Evolutionary conservation across 1,140 invertebrate species (phyloP).

Genomic region (Macrobrachium nipponense): DNA sequence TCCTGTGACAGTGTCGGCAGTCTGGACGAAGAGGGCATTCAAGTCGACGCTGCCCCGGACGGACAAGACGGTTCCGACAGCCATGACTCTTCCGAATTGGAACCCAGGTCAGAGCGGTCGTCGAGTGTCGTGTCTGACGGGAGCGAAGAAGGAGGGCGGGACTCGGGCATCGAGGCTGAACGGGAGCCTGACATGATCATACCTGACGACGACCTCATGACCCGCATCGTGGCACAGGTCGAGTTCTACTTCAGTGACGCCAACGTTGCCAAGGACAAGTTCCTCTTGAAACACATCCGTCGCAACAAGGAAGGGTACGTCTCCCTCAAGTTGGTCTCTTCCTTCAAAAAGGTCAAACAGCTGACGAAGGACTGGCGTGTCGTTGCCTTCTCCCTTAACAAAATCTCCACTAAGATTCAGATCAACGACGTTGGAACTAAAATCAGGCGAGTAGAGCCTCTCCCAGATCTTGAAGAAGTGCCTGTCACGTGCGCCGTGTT

Average conservation of each 20-base stretch:
- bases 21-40: slow-evolving; percentile 49
- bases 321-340: slow-evolving; percentile 92
- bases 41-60: slow-evolving; percentile 44
- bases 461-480: slow-evolving; percentile 91
- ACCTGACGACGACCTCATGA: slow-evolving; percentile 64
- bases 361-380: slow-evolving; percentile 93
- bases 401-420: slow-evolving; percentile 83
- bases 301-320: slow-evolving; percentile 96
- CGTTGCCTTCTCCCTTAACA: slow-evolving; percentile 83
- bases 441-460: slow-evolving; percentile 83
- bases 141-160: slow-evolving; percentile 62
- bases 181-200: slow-evolving; percentile 65
- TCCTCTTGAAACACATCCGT: slow-evolving; percentile 92
- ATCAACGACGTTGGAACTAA: slow-evolving; percentile 93
- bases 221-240: slow-evolving; percentile 81
- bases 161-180: slow-evolving; percentile 65
- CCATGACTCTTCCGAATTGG: slow-evolving; percentile 29
- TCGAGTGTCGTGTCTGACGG: slow-evolving; percentile 59
- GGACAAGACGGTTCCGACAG: slow-evolving; percentile 3
- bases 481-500: slow-evolving; percentile 89
- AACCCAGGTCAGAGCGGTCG: slow-evolving; percentile 49
- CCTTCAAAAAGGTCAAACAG: slow-evolving; percentile 92
- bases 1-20: slow-evolving; percentile 43
- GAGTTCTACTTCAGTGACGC: slow-evolving; percentile 96
- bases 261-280: slow-evolving; percentile 94